These are phyloP conservation scores for Urocolius indicus DNA, from an alignment of 2,113 vertebrate genomes.

Conservation along the genomic window DNA sequence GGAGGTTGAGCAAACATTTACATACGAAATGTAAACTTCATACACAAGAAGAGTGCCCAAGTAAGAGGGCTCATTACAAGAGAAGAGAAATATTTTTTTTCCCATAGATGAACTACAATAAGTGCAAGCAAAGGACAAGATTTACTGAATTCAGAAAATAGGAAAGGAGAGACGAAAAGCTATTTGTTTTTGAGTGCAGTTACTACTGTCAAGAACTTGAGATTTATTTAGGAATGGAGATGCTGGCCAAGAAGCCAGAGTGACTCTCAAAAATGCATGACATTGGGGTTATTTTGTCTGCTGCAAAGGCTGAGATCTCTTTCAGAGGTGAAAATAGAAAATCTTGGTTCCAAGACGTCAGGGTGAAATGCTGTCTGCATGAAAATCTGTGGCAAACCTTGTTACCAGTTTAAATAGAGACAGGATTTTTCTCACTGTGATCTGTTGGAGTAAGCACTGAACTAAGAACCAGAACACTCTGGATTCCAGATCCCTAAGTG, in stretches of 20 bases:
- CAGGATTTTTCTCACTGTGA: neutral
- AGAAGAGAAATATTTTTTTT: neutral
- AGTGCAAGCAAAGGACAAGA: neutral
- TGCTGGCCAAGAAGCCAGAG: neutral
- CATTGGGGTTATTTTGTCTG: neutral
- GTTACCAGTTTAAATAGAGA: neutral
- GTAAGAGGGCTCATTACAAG: neutral
- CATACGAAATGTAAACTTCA: neutral
- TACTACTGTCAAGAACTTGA: neutral
- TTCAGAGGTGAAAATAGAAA: neutral
- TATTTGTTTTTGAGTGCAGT: neutral
- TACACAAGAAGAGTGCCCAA: neutral
- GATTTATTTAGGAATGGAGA: neutral
- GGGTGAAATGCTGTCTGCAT: neutral
- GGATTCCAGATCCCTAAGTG: neutral
- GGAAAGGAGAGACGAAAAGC: neutral
- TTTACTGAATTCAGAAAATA: neutral
- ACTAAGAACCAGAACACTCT: neutral
- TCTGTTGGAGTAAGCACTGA: neutral
- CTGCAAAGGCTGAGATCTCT: neutral
- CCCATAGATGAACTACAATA: neutral
- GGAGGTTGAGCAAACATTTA: conserved; percentile 26
- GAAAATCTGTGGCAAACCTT: neutral
- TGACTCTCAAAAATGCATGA: neutral
- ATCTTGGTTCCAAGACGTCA: neutral